Evolutionary conservation across 2,113 vertebrate species (phyloP).

Genomic region (Rafetus swinhoei): DNA sequence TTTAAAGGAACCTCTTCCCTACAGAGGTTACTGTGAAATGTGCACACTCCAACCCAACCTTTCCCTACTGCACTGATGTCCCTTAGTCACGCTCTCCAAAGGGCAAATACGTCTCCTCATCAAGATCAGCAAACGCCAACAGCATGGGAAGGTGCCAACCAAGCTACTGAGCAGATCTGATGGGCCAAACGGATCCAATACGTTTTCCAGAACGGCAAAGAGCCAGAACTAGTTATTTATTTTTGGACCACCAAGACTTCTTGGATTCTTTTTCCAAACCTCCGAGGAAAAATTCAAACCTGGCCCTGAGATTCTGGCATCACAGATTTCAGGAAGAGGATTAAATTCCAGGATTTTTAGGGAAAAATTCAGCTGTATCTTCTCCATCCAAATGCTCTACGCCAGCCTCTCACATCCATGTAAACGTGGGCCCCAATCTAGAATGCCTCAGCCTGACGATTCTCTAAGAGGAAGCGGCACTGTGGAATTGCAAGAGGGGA

Average conservation of each 20-base stretch:
- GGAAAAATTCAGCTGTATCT: neutral
- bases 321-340: neutral
- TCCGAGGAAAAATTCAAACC: neutral
- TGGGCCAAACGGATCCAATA: neutral
- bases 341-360: neutral
- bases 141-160: neutral
- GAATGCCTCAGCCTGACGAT: conserved; percentile 43
- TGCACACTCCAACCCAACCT: neutral
- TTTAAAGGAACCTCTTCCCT: neutral
- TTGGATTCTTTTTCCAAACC: neutral
- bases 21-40: neutral
- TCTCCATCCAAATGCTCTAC: conserved; percentile 32
- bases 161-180: neutral
- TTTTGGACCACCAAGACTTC: too few relatives aligned
- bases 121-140: neutral
- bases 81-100: neutral
- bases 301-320: neutral
- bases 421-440: conserved; percentile 18
- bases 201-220: neutral
- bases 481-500: conserved; percentile 54
- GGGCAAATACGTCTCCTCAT: neutral
- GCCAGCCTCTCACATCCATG: conserved; percentile 48
- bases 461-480: conserved; percentile 56
- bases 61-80: neutral
- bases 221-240: too few relatives aligned